Evolutionary conservation across 1,140 invertebrate species (phyloP).

Genomic region (Lycorma delicatula): DNA sequence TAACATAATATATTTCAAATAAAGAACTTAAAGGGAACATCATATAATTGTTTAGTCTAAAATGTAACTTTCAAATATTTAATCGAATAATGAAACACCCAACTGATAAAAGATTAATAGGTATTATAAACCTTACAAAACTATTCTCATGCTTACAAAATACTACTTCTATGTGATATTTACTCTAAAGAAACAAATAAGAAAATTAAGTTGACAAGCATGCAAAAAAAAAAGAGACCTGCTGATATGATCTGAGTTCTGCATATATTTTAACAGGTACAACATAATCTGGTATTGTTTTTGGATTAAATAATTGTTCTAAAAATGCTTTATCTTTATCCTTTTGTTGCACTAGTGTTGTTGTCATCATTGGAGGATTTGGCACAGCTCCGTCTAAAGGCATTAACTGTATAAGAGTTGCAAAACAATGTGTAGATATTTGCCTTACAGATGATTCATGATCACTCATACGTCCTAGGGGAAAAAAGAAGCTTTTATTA

Average conservation of each 20-base stretch:
- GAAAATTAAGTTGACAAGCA: neutral
- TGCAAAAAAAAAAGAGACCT: conserved; percentile 38
- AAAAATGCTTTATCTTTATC: conserved; percentile 70
- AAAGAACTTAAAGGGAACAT: no score
- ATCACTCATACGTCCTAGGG: conserved; percentile 84
- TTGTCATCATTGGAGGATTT: conserved; percentile 44
- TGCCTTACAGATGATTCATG: conserved; percentile 70
- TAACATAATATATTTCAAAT: no score
- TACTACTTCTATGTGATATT: no score
- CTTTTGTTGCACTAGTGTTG: conserved; percentile 45
- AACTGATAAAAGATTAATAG: no score
- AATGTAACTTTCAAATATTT: no score
- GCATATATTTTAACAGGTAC: conserved; percentile 72
- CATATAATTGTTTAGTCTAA: no score
- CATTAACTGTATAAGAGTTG: conserved; percentile 89
- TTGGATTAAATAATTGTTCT: conserved; percentile 81
- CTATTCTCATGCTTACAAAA: no score
- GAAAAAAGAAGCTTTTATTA: no score
- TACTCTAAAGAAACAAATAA: no score
- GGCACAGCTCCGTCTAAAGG: conserved; percentile 71
- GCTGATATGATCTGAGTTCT: conserved; percentile 71
- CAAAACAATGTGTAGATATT: conserved; percentile 90
- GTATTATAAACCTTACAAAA: no score
- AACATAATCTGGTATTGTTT: conserved; percentile 73
- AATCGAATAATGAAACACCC: no score